phyloP scores from a whole-genome alignment of 2,797 vertebrate genomes.

The Characodon lateralis region DNA sequence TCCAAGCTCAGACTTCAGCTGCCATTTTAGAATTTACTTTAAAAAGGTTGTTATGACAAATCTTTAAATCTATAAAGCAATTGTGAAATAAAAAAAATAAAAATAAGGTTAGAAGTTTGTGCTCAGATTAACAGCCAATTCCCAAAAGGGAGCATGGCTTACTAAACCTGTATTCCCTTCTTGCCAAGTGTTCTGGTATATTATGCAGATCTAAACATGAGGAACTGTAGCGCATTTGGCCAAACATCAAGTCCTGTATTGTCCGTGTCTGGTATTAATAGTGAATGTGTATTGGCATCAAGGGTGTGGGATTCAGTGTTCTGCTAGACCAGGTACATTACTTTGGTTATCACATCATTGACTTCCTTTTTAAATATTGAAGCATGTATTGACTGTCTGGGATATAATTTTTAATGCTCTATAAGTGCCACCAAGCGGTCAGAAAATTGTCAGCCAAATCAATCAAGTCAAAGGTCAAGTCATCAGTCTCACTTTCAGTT shows the following conservation, averaged over 20 bases:
- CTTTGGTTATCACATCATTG: not conserved
- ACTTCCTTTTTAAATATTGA: not conserved
- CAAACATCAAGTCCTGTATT: not conserved
- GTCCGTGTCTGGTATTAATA: not conserved
- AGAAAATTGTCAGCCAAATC: not conserved
- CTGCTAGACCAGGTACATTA: not conserved
- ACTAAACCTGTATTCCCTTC: not conserved
- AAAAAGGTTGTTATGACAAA: slow-evolving; percentile 15
- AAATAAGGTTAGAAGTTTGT: not conserved
- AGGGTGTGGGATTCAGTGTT: not conserved
- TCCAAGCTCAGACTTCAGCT: slow-evolving; percentile 6
- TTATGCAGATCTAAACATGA: not conserved
- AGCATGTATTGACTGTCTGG: not conserved
- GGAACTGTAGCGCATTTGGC: not conserved
- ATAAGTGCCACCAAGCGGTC: not conserved
- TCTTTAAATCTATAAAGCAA: not conserved
- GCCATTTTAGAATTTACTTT: slow-evolving; percentile 14
- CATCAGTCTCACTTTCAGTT: not conserved
- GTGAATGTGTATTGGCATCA: not conserved
- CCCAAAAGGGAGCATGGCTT: not conserved
- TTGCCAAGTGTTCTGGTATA: not conserved
- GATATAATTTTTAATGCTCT: not conserved
- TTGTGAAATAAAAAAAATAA: not conserved
- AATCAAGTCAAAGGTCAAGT: not conserved
- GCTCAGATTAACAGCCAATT: slow-evolving; percentile 6